These are phyloP conservation scores for Shargacucullia verbasci DNA, from an alignment of 2,888 invertebrate species.

Conservation along the genomic window DNA sequence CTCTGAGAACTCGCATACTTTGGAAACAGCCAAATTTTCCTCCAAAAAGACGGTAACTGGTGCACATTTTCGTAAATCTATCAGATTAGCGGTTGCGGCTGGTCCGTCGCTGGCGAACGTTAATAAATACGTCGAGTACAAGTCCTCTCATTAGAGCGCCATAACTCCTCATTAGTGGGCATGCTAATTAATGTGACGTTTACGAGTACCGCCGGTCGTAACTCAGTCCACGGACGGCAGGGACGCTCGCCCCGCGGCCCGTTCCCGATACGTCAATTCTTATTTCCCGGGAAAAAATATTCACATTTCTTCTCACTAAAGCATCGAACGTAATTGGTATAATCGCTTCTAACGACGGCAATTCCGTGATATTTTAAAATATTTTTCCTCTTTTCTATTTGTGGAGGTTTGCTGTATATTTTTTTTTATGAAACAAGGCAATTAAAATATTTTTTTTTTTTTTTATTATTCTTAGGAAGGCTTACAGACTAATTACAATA, in stretches of 20 bases:
- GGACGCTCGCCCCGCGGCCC: constrained; percentile 46
- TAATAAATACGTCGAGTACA: constrained; percentile 76
- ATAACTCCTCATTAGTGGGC: constrained; percentile 88
- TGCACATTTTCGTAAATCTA: constrained; percentile 58
- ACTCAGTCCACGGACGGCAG: constrained; percentile 54
- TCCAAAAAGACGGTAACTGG: constrained; percentile 11
- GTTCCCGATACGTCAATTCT: constrained; percentile 58
- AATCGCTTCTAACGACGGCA: constrained; percentile 22
- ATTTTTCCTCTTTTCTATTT: constrained; percentile 14
- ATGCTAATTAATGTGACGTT: constrained; percentile 88
- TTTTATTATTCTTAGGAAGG: too few species aligned
- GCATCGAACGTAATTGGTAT: constrained; percentile 59
- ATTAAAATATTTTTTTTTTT: too few species aligned
- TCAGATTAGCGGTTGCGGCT: constrained; percentile 59
- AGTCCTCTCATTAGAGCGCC: constrained; percentile 86
- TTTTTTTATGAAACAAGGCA: constrained; percentile 4
- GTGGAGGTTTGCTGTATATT: neutral
- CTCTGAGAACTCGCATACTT: constrained; percentile 18
- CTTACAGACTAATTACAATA: too few species aligned
- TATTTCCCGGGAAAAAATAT: constrained; percentile 45
- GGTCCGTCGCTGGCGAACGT: constrained; percentile 41
- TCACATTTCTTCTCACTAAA: constrained; percentile 41
- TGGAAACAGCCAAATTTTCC: constrained; percentile 11
- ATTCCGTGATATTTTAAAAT: constrained; percentile 25
- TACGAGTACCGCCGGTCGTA: constrained; percentile 79